phyloP scores from a whole-genome alignment of 1,140 invertebrate genomes.

The Holcopasites calliopsidis region DNA sequence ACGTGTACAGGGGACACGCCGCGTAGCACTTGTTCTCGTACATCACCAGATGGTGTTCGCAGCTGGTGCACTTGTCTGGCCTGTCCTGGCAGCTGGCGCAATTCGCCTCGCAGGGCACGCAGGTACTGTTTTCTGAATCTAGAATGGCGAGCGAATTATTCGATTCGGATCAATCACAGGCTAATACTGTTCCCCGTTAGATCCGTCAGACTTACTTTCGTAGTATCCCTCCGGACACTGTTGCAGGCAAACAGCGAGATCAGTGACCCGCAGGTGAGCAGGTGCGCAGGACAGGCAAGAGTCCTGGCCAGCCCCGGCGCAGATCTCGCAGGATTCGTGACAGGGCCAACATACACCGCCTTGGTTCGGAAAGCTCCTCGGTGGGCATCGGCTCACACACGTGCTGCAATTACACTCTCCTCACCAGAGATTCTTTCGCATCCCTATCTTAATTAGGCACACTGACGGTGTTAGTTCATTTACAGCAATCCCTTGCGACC shows the following conservation, averaged over 20 bases:
- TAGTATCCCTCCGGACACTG: conserved; percentile 92
- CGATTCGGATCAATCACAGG: background rate
- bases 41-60: conserved; percentile 90
- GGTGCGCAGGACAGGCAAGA: conserved; percentile 90
- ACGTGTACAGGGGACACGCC: conserved; percentile 89
- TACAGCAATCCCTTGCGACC: too few relatives aligned
- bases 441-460: conserved; percentile 2
- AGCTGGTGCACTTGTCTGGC: conserved; percentile 90
- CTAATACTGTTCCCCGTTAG: too few relatives aligned
- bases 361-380: conserved; percentile 88
- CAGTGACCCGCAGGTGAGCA: conserved; percentile 87
- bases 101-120: conserved; percentile 89
- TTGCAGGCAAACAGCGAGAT: conserved; percentile 89
- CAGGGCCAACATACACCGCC: conserved; percentile 89
- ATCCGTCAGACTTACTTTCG: conserved; percentile 82
- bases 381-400: conserved; percentile 89
- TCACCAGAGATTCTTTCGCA: background rate
- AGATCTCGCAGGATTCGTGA: conserved; percentile 91
- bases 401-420: conserved; percentile 79
- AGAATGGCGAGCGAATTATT: conserved; percentile 13
- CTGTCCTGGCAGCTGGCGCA: conserved; percentile 90
- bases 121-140: conserved; percentile 87
- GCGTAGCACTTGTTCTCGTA: conserved; percentile 89
- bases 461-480: too few relatives aligned
- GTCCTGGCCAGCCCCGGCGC: conserved; percentile 90